Evolutionary conservation across 2,797 vertebrate species (phyloP), one percentile per base, ranked within the genome.

Genomic region (Malurus leucopterus): DNA sequence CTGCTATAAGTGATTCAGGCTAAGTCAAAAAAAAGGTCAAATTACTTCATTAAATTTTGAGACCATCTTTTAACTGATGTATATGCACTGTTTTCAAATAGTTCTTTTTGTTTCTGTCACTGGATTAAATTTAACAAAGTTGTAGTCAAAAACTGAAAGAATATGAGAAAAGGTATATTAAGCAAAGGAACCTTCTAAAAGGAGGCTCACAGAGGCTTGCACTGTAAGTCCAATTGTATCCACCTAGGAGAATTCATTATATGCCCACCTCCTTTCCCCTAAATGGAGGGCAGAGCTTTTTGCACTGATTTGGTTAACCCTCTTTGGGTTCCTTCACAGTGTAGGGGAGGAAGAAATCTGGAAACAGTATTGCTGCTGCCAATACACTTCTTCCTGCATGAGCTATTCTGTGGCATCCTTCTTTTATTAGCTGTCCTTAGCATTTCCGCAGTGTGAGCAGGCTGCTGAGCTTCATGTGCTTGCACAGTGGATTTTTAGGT

Each of bases 311-410:
- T 43, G 10, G 26, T 8, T 57, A 69, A 44, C n/a, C 15, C 14
- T 24, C 26, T 84, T 74, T 44, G 34, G 14, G 13, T 76, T 84
- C n/a, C 5, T 72, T 57, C 17, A 1, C 15, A 3, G 32, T 2
- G 1, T 13, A 47, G n/a, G 34, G 38, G 26, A 61, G 26, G 58
- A 68, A n/a, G 26, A 57, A 18, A 41, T 41, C 26, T 67, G n/a
- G 40, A 75, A 23, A 36, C 54, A 43, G 12, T 68, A 8, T 57
- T 72, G 13, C 36, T 75, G 49, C n/a, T 75, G 30, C 40, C 62
- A 43, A 9, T 32, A 26, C 18, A 8, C 12, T 65, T 81, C 1
- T 3, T 80, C 22, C 12, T 44, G 21, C 15, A 23, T 0, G 0
- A 17, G 24, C 29, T 73, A 22, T 23, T 62, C 40, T 44, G 51